Evolutionary conservation across 2,797 vertebrate genomes (phyloP), one percentile per base, ranked within the genome.

Genomic region (Miichthys miiuy): DNA sequence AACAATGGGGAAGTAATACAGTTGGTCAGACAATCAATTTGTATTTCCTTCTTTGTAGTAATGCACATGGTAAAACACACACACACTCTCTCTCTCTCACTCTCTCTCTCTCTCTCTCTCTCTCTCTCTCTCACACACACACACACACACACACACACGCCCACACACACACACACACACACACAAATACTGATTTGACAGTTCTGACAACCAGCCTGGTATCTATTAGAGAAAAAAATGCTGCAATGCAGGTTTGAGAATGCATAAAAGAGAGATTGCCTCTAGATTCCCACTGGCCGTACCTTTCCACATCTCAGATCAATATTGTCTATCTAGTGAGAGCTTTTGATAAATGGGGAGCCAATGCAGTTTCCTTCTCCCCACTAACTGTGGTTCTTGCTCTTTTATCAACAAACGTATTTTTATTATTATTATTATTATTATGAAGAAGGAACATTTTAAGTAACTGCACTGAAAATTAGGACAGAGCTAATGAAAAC

Each of bases 321-420:
- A 92, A 95, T 95, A 94, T 88, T 87, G 88, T 94, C 94, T 94
- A 85, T 89, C 90, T 90, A 86, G 91, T 86, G 87, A 91, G 88
- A 77, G 80, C 79, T 75, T 91, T 88, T 95, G 93, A 94, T 93
- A 89, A 94, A 94, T 95, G 91, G 80, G 74, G 83, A 93, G 92
- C 88, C 91, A 87, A 80, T 89, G 85, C 79, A 68, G 78, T 84
- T 87, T 87, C 82, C 81, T 74, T 81, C 71, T 60, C 63, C 34
- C 58, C 23, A 17, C 76, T 89, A 85, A 82, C 68, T 75, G 78
- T 76, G 61, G 18, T 54, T 71, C 68, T 79, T 71, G 58, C 60
- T 85, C 71, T 77, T 66, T 81, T 73, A 83, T 88, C 80, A 82
- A 87, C 11, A 87, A 38, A 2, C 0, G 8, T 38, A 2, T 38